Evolutionary conservation across 2,888 invertebrate species (phyloP).

Genomic region (Agonum fuliginosum): DNA sequence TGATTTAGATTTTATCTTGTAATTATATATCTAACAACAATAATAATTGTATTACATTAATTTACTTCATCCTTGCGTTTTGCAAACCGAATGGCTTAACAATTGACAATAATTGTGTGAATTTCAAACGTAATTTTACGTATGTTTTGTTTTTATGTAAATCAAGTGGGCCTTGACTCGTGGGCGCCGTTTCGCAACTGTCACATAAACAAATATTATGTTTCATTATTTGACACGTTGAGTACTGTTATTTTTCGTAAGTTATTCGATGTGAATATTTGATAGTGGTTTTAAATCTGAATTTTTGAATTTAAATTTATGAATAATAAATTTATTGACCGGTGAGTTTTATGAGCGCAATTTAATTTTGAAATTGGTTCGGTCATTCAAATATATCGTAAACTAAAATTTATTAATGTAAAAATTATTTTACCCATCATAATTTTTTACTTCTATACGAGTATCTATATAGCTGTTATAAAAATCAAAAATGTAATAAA

Average conservation of each 20-base stretch:
- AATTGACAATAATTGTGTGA: conserved; percentile 7
- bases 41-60: conserved; percentile 36
- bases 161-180: conserved; percentile 10
- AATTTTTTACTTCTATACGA: no score
- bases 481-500: no score
- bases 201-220: conserved; percentile 25
- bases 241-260: conserved; percentile 23
- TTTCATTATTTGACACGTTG: not conserved
- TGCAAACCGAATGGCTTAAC: not conserved
- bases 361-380: no score
- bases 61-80: conserved; percentile 1
- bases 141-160: conserved; percentile 19
- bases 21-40: conserved; percentile 22
- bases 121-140: not conserved
- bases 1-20: conserved; percentile 33
- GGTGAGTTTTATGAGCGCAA: not conserved
- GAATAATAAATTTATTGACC: conserved; percentile 4
- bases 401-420: no score
- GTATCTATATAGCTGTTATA: no score
- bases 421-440: no score
- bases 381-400: no score
- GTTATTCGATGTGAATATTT: not conserved
- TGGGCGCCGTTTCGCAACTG: conserved; percentile 32
- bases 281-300: conserved; percentile 1
- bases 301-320: not conserved